phyloP scores from a whole-genome alignment of 2,888 invertebrate genomes.

The Sarcophaga carnaria region DNA sequence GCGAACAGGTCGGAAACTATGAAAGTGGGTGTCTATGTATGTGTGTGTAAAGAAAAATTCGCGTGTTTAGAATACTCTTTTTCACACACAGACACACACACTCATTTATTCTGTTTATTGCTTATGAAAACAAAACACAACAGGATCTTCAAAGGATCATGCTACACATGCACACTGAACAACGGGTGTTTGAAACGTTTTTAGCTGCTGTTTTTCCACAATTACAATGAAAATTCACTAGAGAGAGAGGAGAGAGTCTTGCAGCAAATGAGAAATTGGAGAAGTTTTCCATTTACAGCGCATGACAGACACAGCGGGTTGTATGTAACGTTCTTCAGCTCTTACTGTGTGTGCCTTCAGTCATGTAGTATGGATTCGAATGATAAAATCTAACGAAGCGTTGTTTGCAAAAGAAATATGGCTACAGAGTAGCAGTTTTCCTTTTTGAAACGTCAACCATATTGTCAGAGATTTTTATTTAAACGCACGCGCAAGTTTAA shows the following conservation, averaged over 20 bases:
- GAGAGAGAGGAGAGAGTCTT: neutral
- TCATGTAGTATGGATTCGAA: conserved; percentile 14
- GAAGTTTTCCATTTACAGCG: conserved; percentile 30
- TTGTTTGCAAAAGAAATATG: conserved; percentile 20
- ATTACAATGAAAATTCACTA: conserved; percentile 35
- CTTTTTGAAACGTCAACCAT: conserved; percentile 24
- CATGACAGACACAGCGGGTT: conserved; percentile 71
- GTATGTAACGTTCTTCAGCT: conserved; percentile 42
- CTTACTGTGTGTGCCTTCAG: conserved; percentile 57
- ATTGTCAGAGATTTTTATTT: conserved; percentile 25
- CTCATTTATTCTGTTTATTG: conserved; percentile 10
- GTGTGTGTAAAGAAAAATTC: conserved; percentile 47
- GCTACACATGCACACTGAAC: conserved; percentile 3
- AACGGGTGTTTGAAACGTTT: conserved; percentile 58
- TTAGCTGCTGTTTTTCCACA: conserved; percentile 61
- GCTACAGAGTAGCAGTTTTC: conserved; percentile 51
- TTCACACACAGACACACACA: neutral
- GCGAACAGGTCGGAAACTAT: conserved; percentile 53
- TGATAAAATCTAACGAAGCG: conserved; percentile 37
- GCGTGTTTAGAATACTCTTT: conserved; percentile 15
- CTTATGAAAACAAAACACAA: conserved; percentile 42
- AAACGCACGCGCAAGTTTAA: conserved; percentile 70
- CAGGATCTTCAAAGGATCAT: conserved; percentile 58
- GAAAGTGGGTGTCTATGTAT: neutral
- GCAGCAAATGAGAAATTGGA: neutral